phyloP scores from a whole-genome alignment of 53 echinoderm and acorn worm species.

The Zoroaster sp. region DNA sequence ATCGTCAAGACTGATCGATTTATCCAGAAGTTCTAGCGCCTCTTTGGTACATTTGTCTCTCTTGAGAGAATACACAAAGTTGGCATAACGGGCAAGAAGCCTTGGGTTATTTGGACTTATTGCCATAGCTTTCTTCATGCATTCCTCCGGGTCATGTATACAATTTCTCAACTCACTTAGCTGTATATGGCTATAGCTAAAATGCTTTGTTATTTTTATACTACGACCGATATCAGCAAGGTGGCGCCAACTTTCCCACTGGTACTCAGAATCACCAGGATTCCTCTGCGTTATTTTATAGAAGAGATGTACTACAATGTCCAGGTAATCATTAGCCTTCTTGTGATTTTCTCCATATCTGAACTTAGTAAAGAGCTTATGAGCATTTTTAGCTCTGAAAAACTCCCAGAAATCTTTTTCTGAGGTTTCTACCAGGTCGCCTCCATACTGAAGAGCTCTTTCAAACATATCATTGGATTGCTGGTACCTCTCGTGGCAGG shows the following conservation, averaged over 20 bases:
- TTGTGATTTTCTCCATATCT: neutral
- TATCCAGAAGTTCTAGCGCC: neutral
- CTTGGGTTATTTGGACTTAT: neutral
- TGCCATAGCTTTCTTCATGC: neutral
- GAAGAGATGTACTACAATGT: neutral
- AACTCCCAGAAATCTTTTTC: conserved; percentile 44
- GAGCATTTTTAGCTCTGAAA: neutral
- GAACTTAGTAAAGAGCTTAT: neutral
- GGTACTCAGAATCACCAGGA: neutral
- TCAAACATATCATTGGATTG: conserved; percentile 23
- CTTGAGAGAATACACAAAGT: conserved; percentile 9
- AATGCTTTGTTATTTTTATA: neutral
- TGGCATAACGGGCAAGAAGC: conserved; percentile 16
- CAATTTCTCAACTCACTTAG: neutral
- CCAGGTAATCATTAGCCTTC: neutral
- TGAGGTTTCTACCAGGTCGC: neutral
- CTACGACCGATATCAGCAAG: neutral
- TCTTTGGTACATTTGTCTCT: neutral
- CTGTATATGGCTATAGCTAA: neutral
- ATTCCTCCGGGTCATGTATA: neutral
- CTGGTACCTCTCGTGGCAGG: neutral
- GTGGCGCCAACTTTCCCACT: conserved; percentile 32
- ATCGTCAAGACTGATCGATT: neutral
- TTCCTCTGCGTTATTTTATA: neutral
- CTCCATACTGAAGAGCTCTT: neutral